Evolutionary conservation across 2,797 vertebrate genomes (phyloP).

Genomic region (Margarornis squamiger): DNA sequence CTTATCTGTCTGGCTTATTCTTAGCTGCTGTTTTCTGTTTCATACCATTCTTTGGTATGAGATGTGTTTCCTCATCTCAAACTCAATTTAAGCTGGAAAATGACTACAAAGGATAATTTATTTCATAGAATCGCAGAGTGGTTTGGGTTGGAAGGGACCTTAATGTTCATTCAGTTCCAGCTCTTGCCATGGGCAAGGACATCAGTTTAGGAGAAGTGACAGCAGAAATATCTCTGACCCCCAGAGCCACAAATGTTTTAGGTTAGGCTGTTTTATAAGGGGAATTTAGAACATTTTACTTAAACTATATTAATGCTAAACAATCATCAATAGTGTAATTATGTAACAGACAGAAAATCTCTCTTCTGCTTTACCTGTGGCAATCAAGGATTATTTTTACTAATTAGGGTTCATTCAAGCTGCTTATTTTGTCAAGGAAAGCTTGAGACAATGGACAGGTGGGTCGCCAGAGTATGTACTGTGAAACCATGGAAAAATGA

Average conservation of each 20-base stretch:
- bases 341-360: too few species aligned
- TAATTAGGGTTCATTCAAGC: too few species aligned
- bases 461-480: too few species aligned
- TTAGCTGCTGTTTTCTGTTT: not conserved
- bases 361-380: too few species aligned
- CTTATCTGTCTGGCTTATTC: too few species aligned
- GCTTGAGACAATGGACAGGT: too few species aligned
- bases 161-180: not conserved
- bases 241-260: not conserved
- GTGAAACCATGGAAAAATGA: too few species aligned
- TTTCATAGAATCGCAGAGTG: not conserved
- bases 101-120: not conserved
- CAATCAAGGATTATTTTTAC: too few species aligned
- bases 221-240: not conserved
- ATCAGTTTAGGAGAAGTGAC: not conserved
- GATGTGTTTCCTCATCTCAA: not conserved
- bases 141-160: not conserved
- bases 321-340: too few species aligned
- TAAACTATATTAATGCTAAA: not conserved
- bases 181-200: too few species aligned
- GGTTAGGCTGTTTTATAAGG: not conserved
- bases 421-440: too few species aligned
- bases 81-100: not conserved
- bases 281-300: not conserved
- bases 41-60: not conserved